Evolutionary conservation across 2,888 invertebrate genomes (phyloP).

Genomic region (Lasius fuliginosus): DNA sequence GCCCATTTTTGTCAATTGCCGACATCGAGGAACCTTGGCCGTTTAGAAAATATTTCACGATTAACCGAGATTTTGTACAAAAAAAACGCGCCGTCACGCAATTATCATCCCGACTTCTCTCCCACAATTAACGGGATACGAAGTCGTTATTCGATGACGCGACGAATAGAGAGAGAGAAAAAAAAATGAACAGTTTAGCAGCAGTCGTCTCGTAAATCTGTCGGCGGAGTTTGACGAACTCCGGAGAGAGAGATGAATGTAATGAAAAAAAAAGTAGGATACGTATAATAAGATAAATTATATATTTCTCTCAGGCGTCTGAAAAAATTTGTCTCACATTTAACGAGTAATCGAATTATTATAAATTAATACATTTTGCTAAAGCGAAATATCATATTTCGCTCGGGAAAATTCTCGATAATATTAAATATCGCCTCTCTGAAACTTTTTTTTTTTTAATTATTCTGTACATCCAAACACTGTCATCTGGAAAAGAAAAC

Average conservation of each 20-base stretch:
- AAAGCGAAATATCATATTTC: neutral
- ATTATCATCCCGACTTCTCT: neutral
- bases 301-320: slow-evolving; percentile 43
- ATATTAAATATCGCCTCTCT: slow-evolving; percentile 9
- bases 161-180: neutral
- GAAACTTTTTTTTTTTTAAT: neutral
- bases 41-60: slow-evolving; percentile 6
- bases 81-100: neutral
- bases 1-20: slow-evolving; percentile 65
- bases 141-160: neutral
- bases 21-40: slow-evolving; percentile 12
- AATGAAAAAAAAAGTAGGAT: slow-evolving; percentile 6
- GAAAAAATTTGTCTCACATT: slow-evolving; percentile 39
- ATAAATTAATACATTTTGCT: neutral
- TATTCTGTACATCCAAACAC: slow-evolving; percentile 16
- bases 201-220: neutral
- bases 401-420: neutral
- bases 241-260: slow-evolving; percentile 9
- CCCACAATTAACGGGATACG: neutral
- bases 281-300: slow-evolving; percentile 50
- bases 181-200: neutral
- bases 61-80: neutral
- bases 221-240: slow-evolving; percentile 1
- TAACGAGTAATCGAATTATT: slow-evolving; percentile 11
- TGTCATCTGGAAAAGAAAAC: neutral